Percentiles rank a stretch among this genome's conserved stretches.
Conservation (phyloP, 2,113 vertebrate genomes). For the Trichomycterus rosablanca region DNA sequence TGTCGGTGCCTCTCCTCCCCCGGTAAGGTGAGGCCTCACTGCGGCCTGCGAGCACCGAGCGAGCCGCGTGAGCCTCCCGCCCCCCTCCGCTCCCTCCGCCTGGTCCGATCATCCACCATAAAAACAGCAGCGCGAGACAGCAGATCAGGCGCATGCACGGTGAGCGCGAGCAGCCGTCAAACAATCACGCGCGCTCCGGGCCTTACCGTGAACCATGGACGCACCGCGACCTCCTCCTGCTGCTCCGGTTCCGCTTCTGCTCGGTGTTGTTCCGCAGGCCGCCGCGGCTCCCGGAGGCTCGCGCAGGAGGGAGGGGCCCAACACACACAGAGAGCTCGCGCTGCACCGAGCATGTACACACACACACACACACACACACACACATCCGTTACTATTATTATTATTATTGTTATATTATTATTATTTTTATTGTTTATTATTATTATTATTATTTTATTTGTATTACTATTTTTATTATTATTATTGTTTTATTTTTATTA, state of each 20-base stretch:
- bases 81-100: no score
- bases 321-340: slow-evolving; percentile 18
- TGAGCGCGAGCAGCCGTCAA: background rate
- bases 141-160: background rate
- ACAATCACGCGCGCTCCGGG: background rate
- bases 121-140: background rate
- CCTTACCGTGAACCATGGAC: background rate
- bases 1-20: background rate
- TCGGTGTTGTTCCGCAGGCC: slow-evolving; percentile 13
- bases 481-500: background rate
- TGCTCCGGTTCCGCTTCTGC: background rate
- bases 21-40: background rate
- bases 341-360: background rate
- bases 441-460: no score
- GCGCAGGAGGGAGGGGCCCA: slow-evolving; percentile 28
- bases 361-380: background rate
- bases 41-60: slow-evolving; percentile 4
- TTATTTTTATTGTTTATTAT: background rate
- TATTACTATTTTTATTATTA: background rate
- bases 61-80: no score
- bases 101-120: background rate
- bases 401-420: background rate
- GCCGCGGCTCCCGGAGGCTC: slow-evolving; percentile 15
- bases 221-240: slow-evolving; percentile 16
- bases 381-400: no score